Evolutionary conservation across 2,888 invertebrate genomes (phyloP).

Genomic region (Creontiades dilutus): DNA sequence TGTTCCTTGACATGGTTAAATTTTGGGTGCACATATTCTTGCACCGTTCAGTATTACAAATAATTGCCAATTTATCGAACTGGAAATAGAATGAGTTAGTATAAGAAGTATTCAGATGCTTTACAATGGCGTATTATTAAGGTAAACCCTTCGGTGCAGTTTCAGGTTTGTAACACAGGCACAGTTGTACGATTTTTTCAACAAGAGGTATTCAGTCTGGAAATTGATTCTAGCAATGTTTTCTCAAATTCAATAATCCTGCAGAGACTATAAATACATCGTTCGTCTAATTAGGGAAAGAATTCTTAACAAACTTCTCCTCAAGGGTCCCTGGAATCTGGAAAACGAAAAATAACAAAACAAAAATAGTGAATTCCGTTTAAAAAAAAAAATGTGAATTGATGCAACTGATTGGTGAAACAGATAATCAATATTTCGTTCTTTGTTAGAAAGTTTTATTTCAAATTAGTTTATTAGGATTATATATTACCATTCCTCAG

Average conservation of each 20-base stretch:
- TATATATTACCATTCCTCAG: too few relatives aligned
- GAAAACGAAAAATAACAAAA: slow-evolving; percentile 77
- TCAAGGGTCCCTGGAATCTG: slow-evolving; percentile 83
- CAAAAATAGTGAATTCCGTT: neutral
- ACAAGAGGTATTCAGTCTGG: slow-evolving; percentile 18
- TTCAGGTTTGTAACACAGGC: too few relatives aligned
- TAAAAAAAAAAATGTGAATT: neutral
- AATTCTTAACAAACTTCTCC: slow-evolving; percentile 80
- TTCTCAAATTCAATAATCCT: neutral
- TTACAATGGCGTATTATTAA: too few relatives aligned
- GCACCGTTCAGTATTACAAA: neutral
- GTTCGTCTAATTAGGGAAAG: slow-evolving; percentile 8
- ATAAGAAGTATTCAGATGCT: too few relatives aligned
- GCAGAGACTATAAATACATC: neutral
- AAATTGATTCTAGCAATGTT: neutral
- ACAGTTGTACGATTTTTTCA: neutral
- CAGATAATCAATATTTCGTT: too few relatives aligned
- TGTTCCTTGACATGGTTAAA: neutral
- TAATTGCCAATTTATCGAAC: slow-evolving; percentile 3
- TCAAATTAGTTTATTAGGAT: too few relatives aligned
- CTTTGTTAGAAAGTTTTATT: too few relatives aligned
- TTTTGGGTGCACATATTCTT: neutral
- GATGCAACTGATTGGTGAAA: neutral
- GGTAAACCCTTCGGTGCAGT: too few relatives aligned
- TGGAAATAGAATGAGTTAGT: neutral